Evolutionary conservation across 2,797 vertebrate species (phyloP).

Genomic region (Pipistrellus nathusii): DNA sequence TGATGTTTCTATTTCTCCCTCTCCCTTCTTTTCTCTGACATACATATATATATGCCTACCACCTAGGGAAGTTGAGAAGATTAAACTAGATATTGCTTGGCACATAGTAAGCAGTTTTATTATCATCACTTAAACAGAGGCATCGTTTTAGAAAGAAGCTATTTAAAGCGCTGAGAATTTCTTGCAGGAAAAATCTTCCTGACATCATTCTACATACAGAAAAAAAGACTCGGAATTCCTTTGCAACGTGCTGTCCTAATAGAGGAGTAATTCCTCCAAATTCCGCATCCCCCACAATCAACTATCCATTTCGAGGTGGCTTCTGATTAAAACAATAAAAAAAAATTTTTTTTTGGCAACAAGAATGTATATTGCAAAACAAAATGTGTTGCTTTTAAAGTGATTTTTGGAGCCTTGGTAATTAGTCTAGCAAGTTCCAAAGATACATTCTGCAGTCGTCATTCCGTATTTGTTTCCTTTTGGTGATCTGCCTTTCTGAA

Average conservation of each 20-base stretch:
- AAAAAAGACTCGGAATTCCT: slow-evolving; percentile 41
- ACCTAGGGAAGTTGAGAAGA: background rate
- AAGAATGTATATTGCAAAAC: slow-evolving; percentile 89
- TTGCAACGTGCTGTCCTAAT: slow-evolving; percentile 45
- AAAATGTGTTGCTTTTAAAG: slow-evolving; percentile 90
- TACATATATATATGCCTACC: background rate
- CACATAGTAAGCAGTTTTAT: slow-evolving; percentile 28
- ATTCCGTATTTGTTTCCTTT: slow-evolving; percentile 71
- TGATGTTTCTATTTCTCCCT: no score
- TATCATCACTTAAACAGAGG: slow-evolving; percentile 45
- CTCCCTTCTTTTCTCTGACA: no score
- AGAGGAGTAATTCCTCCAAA: slow-evolving; percentile 18
- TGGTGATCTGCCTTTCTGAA: slow-evolving; percentile 61
- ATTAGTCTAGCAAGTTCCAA: slow-evolving; percentile 90
- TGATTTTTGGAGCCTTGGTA: slow-evolving; percentile 89
- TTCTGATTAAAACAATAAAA: slow-evolving; percentile 77
- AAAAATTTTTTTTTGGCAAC: slow-evolving; percentile 80
- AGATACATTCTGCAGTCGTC: slow-evolving; percentile 86
- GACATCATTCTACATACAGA: slow-evolving; percentile 33
- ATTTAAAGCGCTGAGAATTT: slow-evolving; percentile 48
- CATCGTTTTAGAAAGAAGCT: slow-evolving; percentile 48
- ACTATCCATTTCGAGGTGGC: slow-evolving; percentile 79
- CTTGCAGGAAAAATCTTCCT: slow-evolving; percentile 33
- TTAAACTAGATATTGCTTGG: slow-evolving; percentile 11
- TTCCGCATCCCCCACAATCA: background rate